Evolutionary conservation across 2,888 invertebrate genomes (phyloP), one percentile per base, ranked within the genome.

Genomic region (Microplitis deprimator): DNA sequence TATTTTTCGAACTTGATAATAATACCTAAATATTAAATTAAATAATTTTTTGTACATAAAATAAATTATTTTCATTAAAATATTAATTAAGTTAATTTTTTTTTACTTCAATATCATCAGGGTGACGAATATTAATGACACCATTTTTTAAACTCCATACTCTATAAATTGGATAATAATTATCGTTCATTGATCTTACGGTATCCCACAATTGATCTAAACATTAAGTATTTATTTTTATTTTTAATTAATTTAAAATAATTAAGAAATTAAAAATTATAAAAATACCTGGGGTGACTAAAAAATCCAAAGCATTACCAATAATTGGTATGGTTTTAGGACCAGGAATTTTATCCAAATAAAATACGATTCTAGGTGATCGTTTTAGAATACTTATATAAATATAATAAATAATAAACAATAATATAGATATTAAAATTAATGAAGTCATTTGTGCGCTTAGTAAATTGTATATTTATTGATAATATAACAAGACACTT

Each of bases 291-390:
- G 68, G 68, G 7, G 82, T 20, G 62, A 76, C 67, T 17, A 81
- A 71, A 1, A 81, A 71, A 7, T 8, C 64, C 0, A 71, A 29
- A 68, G 82, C 0, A 77, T 85, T 84, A 1, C 87, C 87, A 8
- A 86, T 1, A 0, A 86, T 0, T 4, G 85, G 86, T 4, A 79
- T 6, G 6, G 73, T 67, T 1, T 62, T 74, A 10, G 88, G 86
- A 13, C 90, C 90, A 0, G 90, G 90, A 76, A 91, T 85, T 81
- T 81, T 85, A 61, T 84, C 80, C 0, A 90, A 78, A 0, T 87
- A 69, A 71, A 83, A 80, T 1, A 83, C 85, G 13, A 20, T 40
- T 77, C 81, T 81, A 17, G 85, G 86, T 90, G 83, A 79, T 59
- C 81, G 81, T 50, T 79, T 17, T 5, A 67, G 20, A 4, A 67